These are phyloP conservation scores for Phortica okadai DNA, from an alignment of 2,888 invertebrate species.

Conservation along the genomic window DNA sequence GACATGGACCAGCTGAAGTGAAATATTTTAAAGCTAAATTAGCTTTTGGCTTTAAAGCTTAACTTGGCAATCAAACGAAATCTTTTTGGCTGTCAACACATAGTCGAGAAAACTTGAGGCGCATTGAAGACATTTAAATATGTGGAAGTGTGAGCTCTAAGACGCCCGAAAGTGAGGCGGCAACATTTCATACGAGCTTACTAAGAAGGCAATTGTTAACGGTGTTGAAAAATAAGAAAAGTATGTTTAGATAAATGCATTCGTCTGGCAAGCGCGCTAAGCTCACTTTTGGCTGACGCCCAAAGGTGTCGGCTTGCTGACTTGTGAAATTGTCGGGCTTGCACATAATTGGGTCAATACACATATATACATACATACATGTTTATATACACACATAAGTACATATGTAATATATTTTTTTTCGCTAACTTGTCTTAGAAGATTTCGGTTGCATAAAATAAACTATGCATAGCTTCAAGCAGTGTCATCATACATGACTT, in stretches of 20 bases:
- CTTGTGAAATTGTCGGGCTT: slow-evolving; percentile 61
- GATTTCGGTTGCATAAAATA: background rate
- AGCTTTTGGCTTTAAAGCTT: slow-evolving; percentile 70
- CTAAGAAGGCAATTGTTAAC: background rate
- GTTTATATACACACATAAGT: background rate
- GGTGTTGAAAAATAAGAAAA: background rate
- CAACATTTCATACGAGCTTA: background rate
- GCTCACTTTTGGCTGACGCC: slow-evolving; percentile 50
- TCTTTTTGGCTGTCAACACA: slow-evolving; percentile 70
- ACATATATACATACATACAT: slow-evolving; percentile 9
- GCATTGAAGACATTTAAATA: background rate
- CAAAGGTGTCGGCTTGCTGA: slow-evolving; percentile 59
- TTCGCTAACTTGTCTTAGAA: background rate
- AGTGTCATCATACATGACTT: background rate
- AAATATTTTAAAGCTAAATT: slow-evolving; percentile 67
- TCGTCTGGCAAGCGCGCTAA: background rate
- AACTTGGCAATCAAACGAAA: slow-evolving; percentile 63
- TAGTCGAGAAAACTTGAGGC: slow-evolving; percentile 1
- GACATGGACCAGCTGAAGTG: slow-evolving; percentile 28
- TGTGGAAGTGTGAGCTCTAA: slow-evolving; percentile 9
- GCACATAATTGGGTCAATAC: slow-evolving; percentile 64
- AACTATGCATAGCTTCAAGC: background rate
- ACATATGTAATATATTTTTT: background rate
- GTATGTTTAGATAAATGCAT: background rate
- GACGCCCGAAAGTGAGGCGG: background rate